These are phyloP conservation scores for Lethrus apterus DNA, from an alignment of 1,140 invertebrate species.

Conservation along the genomic window DNA sequence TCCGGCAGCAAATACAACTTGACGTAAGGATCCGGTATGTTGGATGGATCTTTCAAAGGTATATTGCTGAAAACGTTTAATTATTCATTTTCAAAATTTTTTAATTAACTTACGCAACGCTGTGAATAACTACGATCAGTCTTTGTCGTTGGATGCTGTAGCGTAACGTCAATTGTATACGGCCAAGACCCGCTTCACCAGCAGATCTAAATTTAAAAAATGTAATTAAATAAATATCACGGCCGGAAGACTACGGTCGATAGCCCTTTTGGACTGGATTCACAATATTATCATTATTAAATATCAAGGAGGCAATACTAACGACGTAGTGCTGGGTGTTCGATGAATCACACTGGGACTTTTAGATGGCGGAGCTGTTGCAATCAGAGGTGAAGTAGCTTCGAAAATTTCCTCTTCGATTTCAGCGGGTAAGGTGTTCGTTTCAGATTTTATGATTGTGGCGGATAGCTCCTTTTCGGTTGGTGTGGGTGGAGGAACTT, in stretches of 20 bases:
- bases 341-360: constrained; percentile 37
- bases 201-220: constrained; percentile 42
- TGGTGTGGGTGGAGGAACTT: background rate
- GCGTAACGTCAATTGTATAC: constrained; percentile 77
- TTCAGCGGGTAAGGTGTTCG: background rate
- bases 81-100: too few species aligned
- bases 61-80: constrained; percentile 55
- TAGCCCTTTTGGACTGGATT: background rate
- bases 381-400: constrained; percentile 34
- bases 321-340: constrained; percentile 45
- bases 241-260: constrained; percentile 17
- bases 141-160: constrained; percentile 77
- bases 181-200: constrained; percentile 63
- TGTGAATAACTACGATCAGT: constrained; percentile 76
- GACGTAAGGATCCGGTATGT: constrained; percentile 91
- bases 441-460: background rate
- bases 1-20: constrained; percentile 89
- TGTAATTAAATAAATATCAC: too few species aligned
- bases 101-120: constrained; percentile 83
- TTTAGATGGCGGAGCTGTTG: constrained; percentile 19
- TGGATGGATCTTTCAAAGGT: constrained; percentile 75
- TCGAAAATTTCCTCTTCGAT: constrained; percentile 33
- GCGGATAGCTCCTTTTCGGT: background rate
- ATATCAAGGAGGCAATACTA: too few species aligned
- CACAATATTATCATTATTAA: constrained; percentile 3